phyloP scores from a whole-genome alignment of 2,797 vertebrate genomes.

The Tragelaphus oryx region DNA sequence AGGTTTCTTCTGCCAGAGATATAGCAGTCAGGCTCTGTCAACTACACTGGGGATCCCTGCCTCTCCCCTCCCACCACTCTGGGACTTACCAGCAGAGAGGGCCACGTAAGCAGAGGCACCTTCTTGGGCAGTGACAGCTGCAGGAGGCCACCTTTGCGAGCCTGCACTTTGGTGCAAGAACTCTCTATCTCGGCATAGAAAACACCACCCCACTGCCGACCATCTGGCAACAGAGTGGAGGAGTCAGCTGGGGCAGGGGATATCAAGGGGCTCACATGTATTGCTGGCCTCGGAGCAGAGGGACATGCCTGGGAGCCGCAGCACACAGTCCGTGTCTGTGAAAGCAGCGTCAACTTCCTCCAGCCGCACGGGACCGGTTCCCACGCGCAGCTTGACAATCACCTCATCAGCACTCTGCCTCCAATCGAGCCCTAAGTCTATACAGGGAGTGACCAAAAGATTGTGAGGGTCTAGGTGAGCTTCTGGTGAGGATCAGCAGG shows the following conservation, averaged over 20 bases:
- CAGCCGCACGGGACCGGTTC: slow-evolving; percentile 82
- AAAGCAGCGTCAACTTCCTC: slow-evolving; percentile 91
- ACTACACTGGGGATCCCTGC: neutral
- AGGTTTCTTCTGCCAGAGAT: slow-evolving; percentile 72
- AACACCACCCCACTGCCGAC: slow-evolving; percentile 92
- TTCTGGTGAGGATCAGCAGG: neutral
- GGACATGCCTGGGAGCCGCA: slow-evolving; percentile 85
- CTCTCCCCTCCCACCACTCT: neutral
- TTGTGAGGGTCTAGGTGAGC: neutral
- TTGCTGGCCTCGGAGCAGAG: neutral
- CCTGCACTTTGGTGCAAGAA: slow-evolving; percentile 93
- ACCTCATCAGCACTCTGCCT: slow-evolving; percentile 95
- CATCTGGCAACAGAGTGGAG: slow-evolving; percentile 80
- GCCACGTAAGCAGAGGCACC: slow-evolving; percentile 95
- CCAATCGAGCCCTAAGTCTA: slow-evolving; percentile 96
- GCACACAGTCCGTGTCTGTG: slow-evolving; percentile 90
- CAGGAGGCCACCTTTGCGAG: slow-evolving; percentile 91
- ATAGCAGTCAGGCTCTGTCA: slow-evolving; percentile 39
- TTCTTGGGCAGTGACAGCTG: slow-evolving; percentile 95
- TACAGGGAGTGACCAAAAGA: neutral
- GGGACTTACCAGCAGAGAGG: slow-evolving; percentile 88
- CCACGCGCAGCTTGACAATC: slow-evolving; percentile 90
- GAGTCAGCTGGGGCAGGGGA: neutral
- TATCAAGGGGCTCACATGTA: neutral
- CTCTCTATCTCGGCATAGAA: slow-evolving; percentile 95